Conservation (phyloP, 2,113 vertebrate species). For the Cavia porcellus region DNA sequence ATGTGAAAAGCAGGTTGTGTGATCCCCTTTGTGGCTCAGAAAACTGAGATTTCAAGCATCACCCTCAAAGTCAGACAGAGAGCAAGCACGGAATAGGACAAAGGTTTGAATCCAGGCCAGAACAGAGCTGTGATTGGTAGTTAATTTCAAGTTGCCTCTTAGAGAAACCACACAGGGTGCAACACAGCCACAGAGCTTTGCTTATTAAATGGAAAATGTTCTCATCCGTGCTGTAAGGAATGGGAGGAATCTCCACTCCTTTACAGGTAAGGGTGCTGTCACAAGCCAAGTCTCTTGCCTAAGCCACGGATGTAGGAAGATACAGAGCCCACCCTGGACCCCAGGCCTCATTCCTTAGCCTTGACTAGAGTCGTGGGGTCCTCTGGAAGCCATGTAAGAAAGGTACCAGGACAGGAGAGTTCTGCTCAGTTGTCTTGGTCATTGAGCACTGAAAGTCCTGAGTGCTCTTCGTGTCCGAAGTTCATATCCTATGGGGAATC, state of each 20-base stretch:
- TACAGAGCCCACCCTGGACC: not conserved
- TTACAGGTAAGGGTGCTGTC: not conserved
- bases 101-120: not conserved
- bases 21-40: not conserved
- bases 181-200: too few relatives aligned
- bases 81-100: not conserved
- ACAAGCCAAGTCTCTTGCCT: not conserved
- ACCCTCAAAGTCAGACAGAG: not conserved
- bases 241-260: too few relatives aligned
- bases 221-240: not conserved
- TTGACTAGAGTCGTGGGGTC: not conserved
- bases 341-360: not conserved
- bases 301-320: not conserved
- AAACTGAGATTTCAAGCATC: not conserved
- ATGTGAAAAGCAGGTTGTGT: not conserved
- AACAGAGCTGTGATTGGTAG: not conserved
- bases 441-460: rapidly evolving
- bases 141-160: not conserved
- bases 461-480: not conserved
- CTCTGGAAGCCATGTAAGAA: not conserved
- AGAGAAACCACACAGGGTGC: not conserved
- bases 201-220: not conserved
- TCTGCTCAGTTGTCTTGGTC: not conserved
- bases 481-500: not conserved
- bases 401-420: not conserved